Evolutionary conservation across 2,888 invertebrate species (phyloP).

Genomic region (Drosophila maculinotata): DNA sequence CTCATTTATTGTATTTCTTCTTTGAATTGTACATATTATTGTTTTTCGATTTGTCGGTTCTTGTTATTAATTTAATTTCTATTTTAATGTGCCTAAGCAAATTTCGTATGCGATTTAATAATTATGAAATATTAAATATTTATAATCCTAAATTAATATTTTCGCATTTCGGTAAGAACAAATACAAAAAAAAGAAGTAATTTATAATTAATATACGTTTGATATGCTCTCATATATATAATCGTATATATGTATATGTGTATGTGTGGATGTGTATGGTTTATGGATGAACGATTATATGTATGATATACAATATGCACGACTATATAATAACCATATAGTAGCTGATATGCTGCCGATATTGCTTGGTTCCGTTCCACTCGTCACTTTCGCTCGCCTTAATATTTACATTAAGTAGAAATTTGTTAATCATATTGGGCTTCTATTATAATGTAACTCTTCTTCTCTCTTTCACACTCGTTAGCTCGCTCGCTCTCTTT

Average conservation of each 20-base stretch:
- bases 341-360: constrained; percentile 74
- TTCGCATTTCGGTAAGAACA: constrained; percentile 44
- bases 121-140: constrained; percentile 61
- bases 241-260: constrained; percentile 24
- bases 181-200: constrained; percentile 42
- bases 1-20: constrained; percentile 11
- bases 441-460: constrained; percentile 25
- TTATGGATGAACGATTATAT: constrained; percentile 34
- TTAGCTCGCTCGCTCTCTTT: not conserved
- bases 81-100: constrained; percentile 6
- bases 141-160: constrained; percentile 39
- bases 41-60: constrained; percentile 27
- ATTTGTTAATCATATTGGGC: constrained; percentile 58
- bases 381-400: constrained; percentile 61
- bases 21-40: constrained; percentile 26
- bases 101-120: constrained; percentile 37
- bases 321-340: constrained; percentile 60
- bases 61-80: constrained; percentile 13
- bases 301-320: constrained; percentile 64
- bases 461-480: not conserved
- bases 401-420: constrained; percentile 83
- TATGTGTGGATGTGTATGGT: constrained; percentile 12
- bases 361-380: constrained; percentile 64
- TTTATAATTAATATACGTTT: constrained; percentile 38
- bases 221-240: constrained; percentile 43